Base-by-base conservation (phyloP, 1,140 invertebrate genomes). In the Mylabris phalerata region DNA sequence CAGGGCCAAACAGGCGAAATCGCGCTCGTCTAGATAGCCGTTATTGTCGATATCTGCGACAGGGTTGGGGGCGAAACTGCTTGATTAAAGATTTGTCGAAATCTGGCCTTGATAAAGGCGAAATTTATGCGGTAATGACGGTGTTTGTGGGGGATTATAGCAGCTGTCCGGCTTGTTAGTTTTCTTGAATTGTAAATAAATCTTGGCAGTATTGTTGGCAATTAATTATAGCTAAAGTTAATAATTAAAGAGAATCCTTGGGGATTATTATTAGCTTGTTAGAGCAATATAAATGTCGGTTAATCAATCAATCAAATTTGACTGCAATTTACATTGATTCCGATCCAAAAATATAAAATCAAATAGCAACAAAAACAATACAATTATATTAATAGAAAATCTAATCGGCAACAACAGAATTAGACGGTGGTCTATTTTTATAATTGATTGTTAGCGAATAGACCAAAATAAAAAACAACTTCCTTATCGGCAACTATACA, bases 1-100 rank as follows among this genome's bases (percentile, higher is more conserved):
- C 5, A 92, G 72, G 9, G 88, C 88, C 74, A 90, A 82, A 69
- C 88, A 90, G 58, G 88, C 83, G 70, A 92, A 90, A 74, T 92
- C 88, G 65, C 86, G 85, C 61, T 88, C 81, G 62, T 90, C 88
- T 64, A 92, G 71, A 68, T 83, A 85, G 25, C 88, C 89, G 72
- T 92, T 90, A 75, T 86, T 88, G 73, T 92, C 89, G 61, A 89
- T 87, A 77, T 92, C 89, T 91, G 71, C 27, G 75, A 2, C 6
- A 40, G 10, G 39, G 39, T 40, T 10, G 39, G 6, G 39, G 6
- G 39, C 39, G 10, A 40, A 39, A 40, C 39, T 40, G 1, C 13
- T 1, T 2, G 6, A 40, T 10, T 7, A 10, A 39, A 39, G 38
- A 39, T 7, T 9, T 13, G 13, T 13, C 13, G 0, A 13, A 19